These are phyloP conservation scores for Diachasma alloeum DNA, from an alignment of 1,140 invertebrate species.

Conservation along the genomic window DNA sequence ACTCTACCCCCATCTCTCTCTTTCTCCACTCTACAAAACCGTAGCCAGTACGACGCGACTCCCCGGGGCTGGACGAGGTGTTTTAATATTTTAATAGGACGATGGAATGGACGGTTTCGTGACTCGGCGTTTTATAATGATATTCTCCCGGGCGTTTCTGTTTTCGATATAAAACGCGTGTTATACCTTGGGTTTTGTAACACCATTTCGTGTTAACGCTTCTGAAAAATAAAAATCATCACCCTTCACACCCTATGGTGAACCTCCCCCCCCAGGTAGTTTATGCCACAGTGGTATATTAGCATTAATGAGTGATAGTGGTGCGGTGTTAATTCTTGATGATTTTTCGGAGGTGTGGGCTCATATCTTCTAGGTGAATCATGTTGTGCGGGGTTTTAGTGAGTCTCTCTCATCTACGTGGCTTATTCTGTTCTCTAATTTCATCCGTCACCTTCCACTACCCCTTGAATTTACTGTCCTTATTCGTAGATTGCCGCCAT, in stretches of 20 bases:
- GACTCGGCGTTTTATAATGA: conserved; percentile 65
- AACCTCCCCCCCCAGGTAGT: no score
- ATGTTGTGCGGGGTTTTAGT: background rate
- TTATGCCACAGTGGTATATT: background rate
- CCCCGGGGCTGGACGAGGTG: conserved; percentile 57
- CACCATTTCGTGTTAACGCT: conserved; percentile 41
- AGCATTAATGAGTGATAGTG: background rate
- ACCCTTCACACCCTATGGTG: background rate
- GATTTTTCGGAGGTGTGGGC: background rate
- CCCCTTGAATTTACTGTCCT: background rate
- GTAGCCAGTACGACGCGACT: conserved; percentile 40
- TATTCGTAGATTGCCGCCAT: background rate
- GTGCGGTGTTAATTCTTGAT: background rate
- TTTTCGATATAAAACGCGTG: conserved; percentile 10
- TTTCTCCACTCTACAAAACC: background rate
- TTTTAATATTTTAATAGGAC: conserved; percentile 67
- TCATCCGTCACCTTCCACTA: conserved; percentile 6
- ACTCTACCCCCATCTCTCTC: conserved; percentile 33
- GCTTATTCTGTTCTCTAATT: conserved; percentile 20
- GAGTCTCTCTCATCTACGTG: background rate
- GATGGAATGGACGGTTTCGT: conserved; percentile 61
- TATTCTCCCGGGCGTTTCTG: conserved; percentile 54
- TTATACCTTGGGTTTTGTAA: conserved; percentile 45
- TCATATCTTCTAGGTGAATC: background rate
- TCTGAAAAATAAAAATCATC: conserved; percentile 30